Evolutionary conservation across 30 jellyfish, hydroid and myxozoan genomes (phyloP), one percentile per base, ranked within the genome.

Genomic region (Mastigias papua): DNA sequence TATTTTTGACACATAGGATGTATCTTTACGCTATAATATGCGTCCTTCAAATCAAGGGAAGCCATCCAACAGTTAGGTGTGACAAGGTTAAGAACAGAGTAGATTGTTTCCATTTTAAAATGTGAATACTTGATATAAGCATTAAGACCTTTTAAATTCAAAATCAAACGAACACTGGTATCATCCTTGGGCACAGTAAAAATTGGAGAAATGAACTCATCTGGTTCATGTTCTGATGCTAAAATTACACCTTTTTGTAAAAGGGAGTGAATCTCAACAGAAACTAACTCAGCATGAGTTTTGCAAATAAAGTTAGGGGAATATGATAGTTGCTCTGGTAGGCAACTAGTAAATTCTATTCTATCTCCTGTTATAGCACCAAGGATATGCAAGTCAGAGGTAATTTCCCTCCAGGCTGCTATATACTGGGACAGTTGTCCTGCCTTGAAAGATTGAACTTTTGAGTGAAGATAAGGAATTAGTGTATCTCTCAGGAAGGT

Each of bases 61-160:
- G 79, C 60, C 89, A 78, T 62, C 66, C 79, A 57, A 50, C 81
- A 78, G 15, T 49, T 21, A 0, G 89, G 89, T 7, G 79, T 57
- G 2, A 78, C 79, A 9, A 78, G 33, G 9, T 21, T 62, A 1
- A 57, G 0, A 31, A 58, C n/a, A 62, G 68, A 51, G 65, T 78
- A 48, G 25, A 74, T 0, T 49, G 86, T 33, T 29, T 75, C 91
- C 80, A 87, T 87, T 50, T 87, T 87, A 31, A 87, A 87, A 76
- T 76, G 90, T 0, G 50, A 35, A 50, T 50, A 65, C 29, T 48
- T 30, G 17, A 76, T 73, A 30, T 11, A 78, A 10, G 16, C 2
- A 49, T 88, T 74, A 13, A 65, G 67, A 28, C 21, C 28, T 23
- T 86, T 73, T 25, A 74, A 82, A 68, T 76, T 88, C 37, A 88